phyloP scores from a whole-genome alignment of 2,113 vertebrate species.

The Scatophagus argus region DNA sequence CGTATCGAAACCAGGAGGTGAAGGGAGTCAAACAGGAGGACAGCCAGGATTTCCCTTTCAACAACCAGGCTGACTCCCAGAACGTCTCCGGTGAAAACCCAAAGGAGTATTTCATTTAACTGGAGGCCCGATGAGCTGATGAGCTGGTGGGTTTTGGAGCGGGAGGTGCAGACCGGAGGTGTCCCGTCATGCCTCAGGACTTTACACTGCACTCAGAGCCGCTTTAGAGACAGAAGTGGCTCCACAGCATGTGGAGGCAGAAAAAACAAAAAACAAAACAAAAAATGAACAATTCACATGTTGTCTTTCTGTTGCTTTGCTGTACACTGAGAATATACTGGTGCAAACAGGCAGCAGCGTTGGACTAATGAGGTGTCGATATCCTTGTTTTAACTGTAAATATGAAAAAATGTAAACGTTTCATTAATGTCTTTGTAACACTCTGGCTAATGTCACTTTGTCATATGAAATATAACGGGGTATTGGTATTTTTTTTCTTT shows the following conservation, averaged over 20 bases:
- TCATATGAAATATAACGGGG: slow-evolving; percentile 25
- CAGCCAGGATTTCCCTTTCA: slow-evolving; percentile 87
- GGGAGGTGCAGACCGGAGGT: not conserved
- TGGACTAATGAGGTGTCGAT: slow-evolving; percentile 58
- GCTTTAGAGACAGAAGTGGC: slow-evolving; percentile 4
- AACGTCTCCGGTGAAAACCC: slow-evolving; percentile 87
- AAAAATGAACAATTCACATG: slow-evolving; percentile 24
- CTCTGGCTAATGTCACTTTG: slow-evolving; percentile 37
- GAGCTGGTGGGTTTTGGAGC: slow-evolving; percentile 8
- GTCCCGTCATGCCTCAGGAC: slow-evolving; percentile 52
- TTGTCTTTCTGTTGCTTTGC: slow-evolving; percentile 49
- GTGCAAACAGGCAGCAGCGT: slow-evolving; percentile 40
- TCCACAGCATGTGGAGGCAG: slow-evolving; percentile 6
- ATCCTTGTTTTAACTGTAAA: slow-evolving; percentile 70
- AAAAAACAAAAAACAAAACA: too few relatives aligned
- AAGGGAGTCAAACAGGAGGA: slow-evolving; percentile 89
- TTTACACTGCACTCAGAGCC: slow-evolving; percentile 48
- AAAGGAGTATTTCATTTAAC: slow-evolving; percentile 95
- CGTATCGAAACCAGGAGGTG: slow-evolving; percentile 88
- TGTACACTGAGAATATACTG: slow-evolving; percentile 55
- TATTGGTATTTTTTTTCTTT: slow-evolving; percentile 36
- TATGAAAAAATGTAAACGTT: slow-evolving; percentile 75
- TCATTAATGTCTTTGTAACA: slow-evolving; percentile 58
- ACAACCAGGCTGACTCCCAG: slow-evolving; percentile 87
- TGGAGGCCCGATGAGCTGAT: slow-evolving; percentile 32